Conservation (phyloP, 1,140 invertebrate genomes). For the Bathynomus jamesi region DNA sequence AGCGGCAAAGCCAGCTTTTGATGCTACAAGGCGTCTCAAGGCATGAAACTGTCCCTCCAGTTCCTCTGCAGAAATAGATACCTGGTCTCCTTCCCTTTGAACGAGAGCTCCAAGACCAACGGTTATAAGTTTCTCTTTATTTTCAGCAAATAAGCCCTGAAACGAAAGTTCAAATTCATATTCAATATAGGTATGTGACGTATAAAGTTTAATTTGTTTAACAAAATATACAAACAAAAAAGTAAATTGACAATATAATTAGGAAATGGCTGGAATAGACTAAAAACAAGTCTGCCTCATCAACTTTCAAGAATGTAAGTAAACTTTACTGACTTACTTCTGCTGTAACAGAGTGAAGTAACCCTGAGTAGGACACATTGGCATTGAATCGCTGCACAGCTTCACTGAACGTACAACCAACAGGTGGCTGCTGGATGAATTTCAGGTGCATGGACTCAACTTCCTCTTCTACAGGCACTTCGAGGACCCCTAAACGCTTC, state of each 20-base stretch:
- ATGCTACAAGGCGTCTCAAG: slow-evolving; percentile 82
- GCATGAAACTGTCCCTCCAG: slow-evolving; percentile 92
- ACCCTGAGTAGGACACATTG: slow-evolving; percentile 94
- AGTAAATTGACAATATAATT: too few species aligned
- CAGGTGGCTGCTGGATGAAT: slow-evolving; percentile 66
- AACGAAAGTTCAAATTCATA: slow-evolving; percentile 39
- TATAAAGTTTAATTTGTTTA: too few species aligned
- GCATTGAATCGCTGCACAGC: slow-evolving; percentile 86
- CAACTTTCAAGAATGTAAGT: too few species aligned
- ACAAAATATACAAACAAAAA: too few species aligned
- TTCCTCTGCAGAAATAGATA: slow-evolving; percentile 52
- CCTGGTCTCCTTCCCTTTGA: slow-evolving; percentile 49
- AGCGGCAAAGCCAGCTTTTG: slow-evolving; percentile 93
- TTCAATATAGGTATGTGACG: too few species aligned
- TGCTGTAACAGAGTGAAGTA: slow-evolving; percentile 89
- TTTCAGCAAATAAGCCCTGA: slow-evolving; percentile 91
- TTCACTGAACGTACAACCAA: slow-evolving; percentile 53
- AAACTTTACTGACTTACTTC: too few species aligned
- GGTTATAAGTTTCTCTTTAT: slow-evolving; percentile 93
- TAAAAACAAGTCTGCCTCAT: too few species aligned
- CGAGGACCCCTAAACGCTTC: slow-evolving; percentile 78
- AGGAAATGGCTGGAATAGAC: too few species aligned
- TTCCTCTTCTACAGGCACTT: slow-evolving; percentile 85
- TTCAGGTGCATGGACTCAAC: slow-evolving; percentile 79
- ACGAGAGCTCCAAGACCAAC: slow-evolving; percentile 67